Base-by-base conservation (phyloP, 2,888 invertebrate genomes). In the Hyposoter dolosus region DNA sequence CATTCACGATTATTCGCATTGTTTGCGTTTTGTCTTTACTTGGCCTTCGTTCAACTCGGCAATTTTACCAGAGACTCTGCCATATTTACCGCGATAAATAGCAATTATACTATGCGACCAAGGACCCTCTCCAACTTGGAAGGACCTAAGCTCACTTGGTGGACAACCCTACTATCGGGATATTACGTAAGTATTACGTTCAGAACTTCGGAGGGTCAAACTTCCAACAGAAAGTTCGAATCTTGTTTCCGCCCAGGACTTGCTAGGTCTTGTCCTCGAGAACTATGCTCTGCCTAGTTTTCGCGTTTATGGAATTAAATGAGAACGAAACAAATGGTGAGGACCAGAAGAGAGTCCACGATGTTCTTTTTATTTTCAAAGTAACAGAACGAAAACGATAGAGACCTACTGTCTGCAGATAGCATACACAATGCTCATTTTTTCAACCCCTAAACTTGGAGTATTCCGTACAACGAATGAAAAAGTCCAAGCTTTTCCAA, bases 41-140 rank as follows among this genome's bases (percentile, higher is more conserved):
- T 74, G n/a, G 74, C 35, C 65, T 74, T 60, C 6, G 32, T 79
- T 69, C 35, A 23, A 78, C 63, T 76, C 60, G 35, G 47, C 65
- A 76, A 17, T 43, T 23, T 28, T 28, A 60, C 23, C n/a, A 32
- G 50, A 32, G 50, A 72, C 60, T 87, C 83, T 86, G 45, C 65
- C 76, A 75, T 60, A 68, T 85, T 83, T 75, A 82, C 84, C 78
- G 89, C 89, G 91, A 92, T 91, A 91, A 91, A 91, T 90, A 91
- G 87, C 90, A 91, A 91, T 91, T 91, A 91, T 87, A 85, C 83
- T 84, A 79, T 84, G 86, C 81, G 85, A 88, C 78, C 87, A 77
- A 87, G 88, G 82, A 88, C 77, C 82, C 78, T 69, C 77, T 53
- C 45, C 50, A 81, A 78, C 77, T 81, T 86, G 63, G 68, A 56